Conservation (phyloP, 2,113 vertebrate species). For the Marcusenius ussheri region DNA sequence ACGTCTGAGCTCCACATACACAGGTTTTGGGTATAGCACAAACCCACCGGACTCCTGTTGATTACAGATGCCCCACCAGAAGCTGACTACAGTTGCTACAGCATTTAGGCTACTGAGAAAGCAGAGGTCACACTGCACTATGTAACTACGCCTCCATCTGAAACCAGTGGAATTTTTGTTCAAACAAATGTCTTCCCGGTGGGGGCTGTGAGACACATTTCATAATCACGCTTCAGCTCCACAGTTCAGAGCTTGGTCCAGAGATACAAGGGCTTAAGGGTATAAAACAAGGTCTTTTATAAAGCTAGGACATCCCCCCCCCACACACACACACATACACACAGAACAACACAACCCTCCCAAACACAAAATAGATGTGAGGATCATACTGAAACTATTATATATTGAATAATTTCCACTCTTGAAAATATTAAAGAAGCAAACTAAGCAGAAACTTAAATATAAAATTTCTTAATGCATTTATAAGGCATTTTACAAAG, state of each 20-base stretch:
- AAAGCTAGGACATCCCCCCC: neutral
- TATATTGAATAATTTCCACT: neutral
- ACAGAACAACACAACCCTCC: neutral
- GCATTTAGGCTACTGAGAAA: neutral
- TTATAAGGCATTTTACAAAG: neutral
- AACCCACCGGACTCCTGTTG: neutral
- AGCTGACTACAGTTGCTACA: neutral
- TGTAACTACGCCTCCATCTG: neutral
- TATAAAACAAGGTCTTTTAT: neutral
- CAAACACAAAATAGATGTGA: neutral
- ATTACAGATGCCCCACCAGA: neutral
- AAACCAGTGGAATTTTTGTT: neutral
- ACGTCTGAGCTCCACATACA: neutral
- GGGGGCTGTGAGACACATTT: neutral
- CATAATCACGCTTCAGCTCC: neutral
- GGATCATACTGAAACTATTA: neutral
- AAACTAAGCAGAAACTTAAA: neutral
- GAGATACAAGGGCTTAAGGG: neutral
- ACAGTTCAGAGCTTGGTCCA: neutral
- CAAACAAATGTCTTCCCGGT: neutral
- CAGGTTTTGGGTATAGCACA: neutral
- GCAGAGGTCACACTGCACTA: neutral
- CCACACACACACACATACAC: too few species aligned
- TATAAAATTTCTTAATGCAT: neutral
- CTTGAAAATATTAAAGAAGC: neutral